Base-by-base conservation (phyloP, 2,797 vertebrate species). In the Scyliorhinus canicula region DNA sequence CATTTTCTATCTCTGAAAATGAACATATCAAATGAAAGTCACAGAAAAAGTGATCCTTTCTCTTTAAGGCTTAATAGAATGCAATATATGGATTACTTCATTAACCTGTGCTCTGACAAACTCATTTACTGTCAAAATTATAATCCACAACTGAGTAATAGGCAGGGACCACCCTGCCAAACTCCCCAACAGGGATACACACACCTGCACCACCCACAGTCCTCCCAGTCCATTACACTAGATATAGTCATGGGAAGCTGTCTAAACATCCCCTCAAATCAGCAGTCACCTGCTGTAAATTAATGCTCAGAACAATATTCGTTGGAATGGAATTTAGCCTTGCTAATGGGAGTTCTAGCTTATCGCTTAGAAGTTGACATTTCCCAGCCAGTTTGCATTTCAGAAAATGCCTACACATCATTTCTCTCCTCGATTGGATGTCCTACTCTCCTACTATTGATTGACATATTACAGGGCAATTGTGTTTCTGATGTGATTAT, bases 311-410 rank as follows among this genome's bases (percentile, higher is more conserved):
- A 90, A 90, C 57, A 65, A 24, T 91, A 91, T 65, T 91, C 44
- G 88, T 91, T 91, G 63, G 60, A 91, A 63, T 91, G 60, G 60
- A 91, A 91, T 91, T 91, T 44, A 65, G 60, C 88, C n/a, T 44
- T 44, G 57, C 60, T 65, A 91, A 91, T 65, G 88, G 88, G 44
- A 91, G 35, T 65, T 91, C n/a, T 28, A 65, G 7, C 88, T 91
- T 91, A 91, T 44, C 60, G 40, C n/a, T 65, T 65, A 28, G 21
- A 65, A 60, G 57, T 65, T 91, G 88, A 65, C 60, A 11, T 91
- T 91, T 65, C 57, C 40, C 12, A 26, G 21, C 88, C 60, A 40
- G 88, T 91, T n/a, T 65, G 40, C 88, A 65, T 63, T 91, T 91
- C 63, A 40, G 88, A 65, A 91, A 65, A n/a, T 91, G 60, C n/a